These are phyloP conservation scores for Leucophenga varia DNA, from an alignment of 1,140 invertebrate species.

Conservation along the genomic window DNA sequence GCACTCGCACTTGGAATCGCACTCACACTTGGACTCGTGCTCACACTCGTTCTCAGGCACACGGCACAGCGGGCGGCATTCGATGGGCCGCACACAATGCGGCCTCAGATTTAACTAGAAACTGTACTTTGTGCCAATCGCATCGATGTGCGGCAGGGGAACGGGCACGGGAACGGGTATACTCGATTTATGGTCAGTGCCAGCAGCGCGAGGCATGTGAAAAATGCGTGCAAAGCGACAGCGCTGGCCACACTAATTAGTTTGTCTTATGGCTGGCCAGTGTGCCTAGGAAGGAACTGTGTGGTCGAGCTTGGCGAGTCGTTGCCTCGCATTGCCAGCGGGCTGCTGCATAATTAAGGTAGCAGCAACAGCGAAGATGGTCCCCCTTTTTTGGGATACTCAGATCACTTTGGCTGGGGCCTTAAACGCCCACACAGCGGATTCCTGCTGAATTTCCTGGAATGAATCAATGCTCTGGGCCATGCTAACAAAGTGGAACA, in stretches of 20 bases:
- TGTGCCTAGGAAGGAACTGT: slow-evolving; percentile 11
- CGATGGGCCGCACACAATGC: slow-evolving; percentile 34
- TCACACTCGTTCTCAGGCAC: slow-evolving; percentile 8
- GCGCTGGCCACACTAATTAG: slow-evolving; percentile 42
- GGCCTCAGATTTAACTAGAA: slow-evolving; percentile 33
- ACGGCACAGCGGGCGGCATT: slow-evolving; percentile 23
- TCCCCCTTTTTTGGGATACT: slow-evolving; percentile 5
- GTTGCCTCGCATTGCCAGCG: slow-evolving; percentile 14
- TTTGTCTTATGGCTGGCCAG: slow-evolving; percentile 28
- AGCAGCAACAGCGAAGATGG: slow-evolving; percentile 14
- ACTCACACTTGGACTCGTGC: slow-evolving; percentile 5
- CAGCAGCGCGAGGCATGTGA: slow-evolving; percentile 21
- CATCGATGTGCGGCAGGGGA: slow-evolving; percentile 7
- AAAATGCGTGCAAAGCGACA: slow-evolving; percentile 28
- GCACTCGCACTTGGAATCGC: slow-evolving; percentile 9
- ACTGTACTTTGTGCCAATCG: slow-evolving; percentile 26
- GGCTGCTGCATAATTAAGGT: slow-evolving; percentile 49
- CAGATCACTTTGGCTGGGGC: slow-evolving; percentile 20
- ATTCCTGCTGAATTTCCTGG: slow-evolving; percentile 33
- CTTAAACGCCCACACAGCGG: slow-evolving; percentile 42
- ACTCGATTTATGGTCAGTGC: slow-evolving; percentile 24
- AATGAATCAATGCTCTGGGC: slow-evolving; percentile 33
- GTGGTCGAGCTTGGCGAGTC: slow-evolving; percentile 6
- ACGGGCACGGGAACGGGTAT: slow-evolving; percentile 1
- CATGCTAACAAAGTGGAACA: too few relatives aligned